Evolutionary conservation across 2,113 vertebrate species (phyloP), one percentile per base, ranked within the genome.

Genomic region (Vulpes ferrilata): DNA sequence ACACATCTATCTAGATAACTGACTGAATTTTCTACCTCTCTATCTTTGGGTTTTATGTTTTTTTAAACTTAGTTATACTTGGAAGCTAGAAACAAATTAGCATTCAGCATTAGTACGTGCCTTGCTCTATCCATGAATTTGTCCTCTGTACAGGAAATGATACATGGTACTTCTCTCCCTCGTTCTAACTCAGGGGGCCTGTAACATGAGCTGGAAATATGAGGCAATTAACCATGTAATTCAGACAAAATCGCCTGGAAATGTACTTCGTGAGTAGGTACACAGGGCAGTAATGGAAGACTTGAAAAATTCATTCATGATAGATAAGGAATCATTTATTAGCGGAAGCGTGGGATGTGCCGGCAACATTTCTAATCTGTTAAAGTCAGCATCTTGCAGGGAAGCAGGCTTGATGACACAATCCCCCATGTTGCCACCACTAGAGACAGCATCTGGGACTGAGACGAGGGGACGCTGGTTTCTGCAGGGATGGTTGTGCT

Each of bases 161-260:
- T 51, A 81, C 93, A 38, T 90, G 64, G 32, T n/a, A 5, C 71
- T 71, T 86, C 60, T 74, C 85, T 82, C 51, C 67, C 89, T 88
- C 86, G 16, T 51, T 81, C 84, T 93, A 91, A 89, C 86, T 97
- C 60, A 76, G 67, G 96, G 83, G 69, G 87, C 83, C 93, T 92
- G 74, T 69, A 96, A 92, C 73, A 53, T 25, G 74, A 95, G 96
- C 83, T 96, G 95, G 95, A 97, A 97, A 95, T 92, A 97, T 89
- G 86, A 97, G 89, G 92, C 95, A 97, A 95, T 95, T 96, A 97
- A 86, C 93, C 89, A 83, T 89, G 92, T 88, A 96, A 97, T 92
- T 97, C 98, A 93, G 93, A 95, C 96, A 97, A 91, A 96, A 96
- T 95, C 43, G 62, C 96, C 93, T 95, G 95, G 89, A 97, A 95